phyloP scores from a whole-genome alignment of 37 sponge, comb jelly and placozoan species.

The Chondrilla cf. caribensis region DNA sequence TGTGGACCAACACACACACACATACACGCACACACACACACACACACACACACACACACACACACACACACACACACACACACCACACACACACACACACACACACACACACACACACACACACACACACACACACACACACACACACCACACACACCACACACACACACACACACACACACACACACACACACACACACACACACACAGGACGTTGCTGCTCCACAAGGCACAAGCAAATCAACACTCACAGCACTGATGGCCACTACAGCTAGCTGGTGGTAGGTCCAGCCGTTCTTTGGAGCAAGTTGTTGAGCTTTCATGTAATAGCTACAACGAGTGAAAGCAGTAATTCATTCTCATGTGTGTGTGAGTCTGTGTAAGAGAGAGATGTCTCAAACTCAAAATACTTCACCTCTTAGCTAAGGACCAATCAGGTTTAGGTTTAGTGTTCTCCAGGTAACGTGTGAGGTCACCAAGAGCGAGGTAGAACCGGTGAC shows the following conservation, averaged over 20 bases:
- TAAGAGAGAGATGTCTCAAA: no score
- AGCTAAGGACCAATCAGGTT: conserved; percentile 59
- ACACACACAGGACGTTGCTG: no score
- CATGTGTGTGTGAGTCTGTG: no score
- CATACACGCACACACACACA: conserved; percentile 7
- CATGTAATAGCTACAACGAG: conserved; percentile 57
- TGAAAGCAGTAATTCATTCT: no score
- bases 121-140: no score
- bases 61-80: no score
- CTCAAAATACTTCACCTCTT: conserved; percentile 35
- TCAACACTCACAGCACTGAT: conserved; percentile 61
- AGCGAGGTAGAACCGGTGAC: conserved; percentile 61
- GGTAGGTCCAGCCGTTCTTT: conserved; percentile 76
- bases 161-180: no score
- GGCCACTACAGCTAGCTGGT: conserved; percentile 83
- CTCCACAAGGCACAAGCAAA: no score
- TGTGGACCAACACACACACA: no score
- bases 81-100: not conserved
- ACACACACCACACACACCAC: no score
- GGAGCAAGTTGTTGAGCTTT: conserved; percentile 72
- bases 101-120: not conserved
- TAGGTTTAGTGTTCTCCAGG: conserved; percentile 35
- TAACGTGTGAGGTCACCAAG: conserved; percentile 81
- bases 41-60: not conserved
- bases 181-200: no score